Conservation (phyloP, 2,113 vertebrate genomes). For the Camelus dromedarius region DNA sequence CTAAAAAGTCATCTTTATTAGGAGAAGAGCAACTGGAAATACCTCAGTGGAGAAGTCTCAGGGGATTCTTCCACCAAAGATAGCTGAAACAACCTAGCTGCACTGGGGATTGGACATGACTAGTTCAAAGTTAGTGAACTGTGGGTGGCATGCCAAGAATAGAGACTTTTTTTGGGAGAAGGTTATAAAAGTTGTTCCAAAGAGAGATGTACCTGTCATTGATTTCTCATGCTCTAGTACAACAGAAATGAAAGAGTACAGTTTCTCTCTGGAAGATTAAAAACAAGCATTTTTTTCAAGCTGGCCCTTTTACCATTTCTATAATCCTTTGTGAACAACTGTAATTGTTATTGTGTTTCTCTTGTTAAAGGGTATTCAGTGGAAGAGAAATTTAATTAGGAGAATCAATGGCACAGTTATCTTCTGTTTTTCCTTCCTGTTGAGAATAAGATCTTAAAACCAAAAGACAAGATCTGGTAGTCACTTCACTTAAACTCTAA, state of each 20-base stretch:
- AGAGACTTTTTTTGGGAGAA: conserved; percentile 60
- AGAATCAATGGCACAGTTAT: conserved; percentile 52
- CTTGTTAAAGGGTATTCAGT: conserved; percentile 55
- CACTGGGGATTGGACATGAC: conserved; percentile 62
- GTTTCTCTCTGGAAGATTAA: conserved; percentile 61
- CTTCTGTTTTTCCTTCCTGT: background rate
- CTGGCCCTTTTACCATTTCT: conserved; percentile 4
- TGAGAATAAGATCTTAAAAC: conserved; percentile 50
- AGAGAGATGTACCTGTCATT: conserved; percentile 67
- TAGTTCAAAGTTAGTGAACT: conserved; percentile 80
- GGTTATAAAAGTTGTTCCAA: conserved; percentile 73
- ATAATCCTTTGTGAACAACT: conserved; percentile 68
- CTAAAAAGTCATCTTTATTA: conserved; percentile 71
- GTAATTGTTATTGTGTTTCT: conserved; percentile 70
- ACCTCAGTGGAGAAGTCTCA: conserved; percentile 63
- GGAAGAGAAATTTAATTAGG: conserved; percentile 72
- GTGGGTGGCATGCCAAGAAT: conserved; percentile 76
- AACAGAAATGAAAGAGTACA: conserved; percentile 71
- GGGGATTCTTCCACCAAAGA: conserved; percentile 57
- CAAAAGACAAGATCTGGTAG: conserved; percentile 3
- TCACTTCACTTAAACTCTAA: conserved; percentile 41
- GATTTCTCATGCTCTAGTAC: conserved; percentile 69
- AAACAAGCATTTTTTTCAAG: conserved; percentile 44
- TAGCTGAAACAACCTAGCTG: conserved; percentile 32
- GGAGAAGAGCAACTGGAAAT: conserved; percentile 66